Base-by-base conservation (phyloP, 2,113 vertebrate genomes). In the Calyptomena viridis region DNA sequence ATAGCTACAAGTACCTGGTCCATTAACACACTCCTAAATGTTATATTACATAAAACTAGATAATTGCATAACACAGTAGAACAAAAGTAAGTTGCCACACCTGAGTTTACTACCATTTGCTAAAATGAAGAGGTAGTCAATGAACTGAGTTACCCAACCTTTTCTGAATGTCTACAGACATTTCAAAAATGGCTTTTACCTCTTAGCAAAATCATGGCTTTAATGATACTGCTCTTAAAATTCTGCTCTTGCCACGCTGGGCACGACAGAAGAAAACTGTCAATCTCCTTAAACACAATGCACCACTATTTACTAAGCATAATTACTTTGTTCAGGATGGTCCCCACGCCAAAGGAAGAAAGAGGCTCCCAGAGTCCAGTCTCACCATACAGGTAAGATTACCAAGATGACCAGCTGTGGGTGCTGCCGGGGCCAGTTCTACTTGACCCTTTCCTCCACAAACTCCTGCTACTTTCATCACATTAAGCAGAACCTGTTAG, bases 341-440 rank as follows among this genome's bases (percentile, higher is more conserved):
- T 49, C 44, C 13, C 33, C 15, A 18, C 0, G 7, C 35, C 30
- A 42, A 56, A 63, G 47, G 52, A 66, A 78, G 23, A 77, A 40
- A 0, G 1, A 92, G 17, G 82, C 6, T 55, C 31, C 17, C 14
- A 23, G 14, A 42, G 37, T 5, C 13, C 63, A 66, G 55, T 17
- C 76, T 50, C 62, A 46, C 17, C 1, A 1, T 23, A n/a, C 23
- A 71, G 44, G 46, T 49, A 22, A 49, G 71, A 42, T 46, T 22
- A 59, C n/a, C 47, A 46, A 90, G 47, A 47, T 1, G 8, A 68
- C 23, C 4, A 67, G 25, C 71, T 18, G 35, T 0, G 0, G 8
- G 35, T 44, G 69, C 83, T 55, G 52, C 46, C 72, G 10, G 17
- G 13, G 60, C 21, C 0, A 0, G 7, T 9, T 60, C 53, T 46